phyloP scores from a whole-genome alignment of 2,113 vertebrate genomes.

The Notarius quadriscutis region DNA sequence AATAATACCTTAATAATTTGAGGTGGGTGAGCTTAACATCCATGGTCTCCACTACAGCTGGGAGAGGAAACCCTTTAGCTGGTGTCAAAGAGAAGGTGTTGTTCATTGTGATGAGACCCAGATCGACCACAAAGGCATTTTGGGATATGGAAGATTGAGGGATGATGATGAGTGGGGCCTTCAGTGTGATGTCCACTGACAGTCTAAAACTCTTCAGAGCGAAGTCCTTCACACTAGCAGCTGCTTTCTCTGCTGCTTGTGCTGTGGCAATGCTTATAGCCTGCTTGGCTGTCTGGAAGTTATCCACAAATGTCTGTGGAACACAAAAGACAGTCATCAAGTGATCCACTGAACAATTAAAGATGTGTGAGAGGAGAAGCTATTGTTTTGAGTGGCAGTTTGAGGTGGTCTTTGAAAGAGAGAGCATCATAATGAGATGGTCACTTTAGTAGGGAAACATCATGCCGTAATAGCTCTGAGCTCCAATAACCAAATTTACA shows the following conservation, averaged over 20 bases:
- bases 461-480: slow-evolving; percentile 34
- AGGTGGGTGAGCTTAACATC: slow-evolving; percentile 84
- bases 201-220: slow-evolving; percentile 91
- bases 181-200: slow-evolving; percentile 82
- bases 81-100: slow-evolving; percentile 82
- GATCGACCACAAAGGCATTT: slow-evolving; percentile 83
- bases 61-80: slow-evolving; percentile 70
- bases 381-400: slow-evolving; percentile 8
- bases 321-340: slow-evolving; percentile 11
- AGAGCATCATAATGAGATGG: slow-evolving; percentile 13
- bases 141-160: slow-evolving; percentile 86
- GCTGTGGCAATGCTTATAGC: slow-evolving; percentile 78
- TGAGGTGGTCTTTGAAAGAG: slow-evolving; percentile 15
- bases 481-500: slow-evolving; percentile 31
- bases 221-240: slow-evolving; percentile 86
- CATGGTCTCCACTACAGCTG: slow-evolving; percentile 88
- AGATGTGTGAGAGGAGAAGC: neutral
- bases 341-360: neutral
- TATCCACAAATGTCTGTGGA: slow-evolving; percentile 84
- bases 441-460: neutral
- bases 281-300: slow-evolving; percentile 86
- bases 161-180: slow-evolving; percentile 90
- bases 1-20: slow-evolving; percentile 84
- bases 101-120: slow-evolving; percentile 88
- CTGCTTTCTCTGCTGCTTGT: slow-evolving; percentile 84